Conservation (phyloP, 2,113 vertebrate species). For the Phaethon lepturus region DNA sequence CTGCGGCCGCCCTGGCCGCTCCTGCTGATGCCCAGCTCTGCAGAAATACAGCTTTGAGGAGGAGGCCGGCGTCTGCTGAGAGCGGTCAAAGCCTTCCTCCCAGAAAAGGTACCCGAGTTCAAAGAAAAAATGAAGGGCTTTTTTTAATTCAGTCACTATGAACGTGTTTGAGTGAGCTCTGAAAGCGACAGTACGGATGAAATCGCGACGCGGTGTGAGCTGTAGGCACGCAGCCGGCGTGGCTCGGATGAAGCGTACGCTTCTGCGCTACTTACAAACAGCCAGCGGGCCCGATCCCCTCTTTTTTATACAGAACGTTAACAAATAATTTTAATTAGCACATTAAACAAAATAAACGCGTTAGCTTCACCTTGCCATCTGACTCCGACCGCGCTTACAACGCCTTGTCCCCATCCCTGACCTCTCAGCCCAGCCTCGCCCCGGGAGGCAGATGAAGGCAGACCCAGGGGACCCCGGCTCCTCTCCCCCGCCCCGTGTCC, state of each 20-base stretch:
- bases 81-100: background rate
- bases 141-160: background rate
- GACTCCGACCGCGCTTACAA: background rate
- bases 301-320: background rate
- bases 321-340: background rate
- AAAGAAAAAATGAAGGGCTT: no score
- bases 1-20: rapidly evolving
- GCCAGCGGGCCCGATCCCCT: background rate
- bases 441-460: background rate
- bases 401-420: background rate
- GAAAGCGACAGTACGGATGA: background rate
- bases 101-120: background rate
- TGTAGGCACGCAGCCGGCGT: rapidly evolving
- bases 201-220: no score
- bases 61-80: background rate
- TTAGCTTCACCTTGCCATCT: background rate
- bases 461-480: background rate
- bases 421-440: background rate
- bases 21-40: no score
- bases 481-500: rapidly evolving
- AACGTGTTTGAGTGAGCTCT: background rate
- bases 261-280: background rate
- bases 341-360: background rate
- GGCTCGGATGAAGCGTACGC: no score
- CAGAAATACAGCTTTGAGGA: no score